phyloP scores from a whole-genome alignment of 2,888 invertebrate species.

The Eretmocerus hayati region DNA sequence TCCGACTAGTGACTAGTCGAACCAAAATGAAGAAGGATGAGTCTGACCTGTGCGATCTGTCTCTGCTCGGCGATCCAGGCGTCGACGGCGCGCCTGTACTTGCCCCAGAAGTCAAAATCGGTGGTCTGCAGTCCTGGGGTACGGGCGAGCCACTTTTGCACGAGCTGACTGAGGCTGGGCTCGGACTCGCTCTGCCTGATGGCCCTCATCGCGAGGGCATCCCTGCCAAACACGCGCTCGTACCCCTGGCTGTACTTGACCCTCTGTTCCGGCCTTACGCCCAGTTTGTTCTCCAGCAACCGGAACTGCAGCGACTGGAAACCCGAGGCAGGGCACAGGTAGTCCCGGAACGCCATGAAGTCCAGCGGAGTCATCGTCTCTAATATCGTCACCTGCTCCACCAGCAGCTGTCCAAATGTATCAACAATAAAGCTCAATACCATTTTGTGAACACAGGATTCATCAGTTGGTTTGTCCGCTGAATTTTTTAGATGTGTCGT shows the following conservation, averaged over 20 bases:
- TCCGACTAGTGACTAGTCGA: too few relatives aligned
- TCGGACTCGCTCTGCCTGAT: conserved; percentile 68
- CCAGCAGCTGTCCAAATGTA: conserved; percentile 89
- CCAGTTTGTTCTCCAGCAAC: conserved; percentile 88
- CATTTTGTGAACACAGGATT: neutral
- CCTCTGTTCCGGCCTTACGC: conserved; percentile 73
- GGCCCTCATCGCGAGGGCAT: conserved; percentile 56
- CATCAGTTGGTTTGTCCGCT: neutral
- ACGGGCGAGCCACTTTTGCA: conserved; percentile 89
- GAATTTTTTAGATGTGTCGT: too few relatives aligned
- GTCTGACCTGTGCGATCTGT: conserved; percentile 53
- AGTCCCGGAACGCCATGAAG: conserved; percentile 95
- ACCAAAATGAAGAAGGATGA: neutral
- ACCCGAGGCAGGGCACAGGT: conserved; percentile 91
- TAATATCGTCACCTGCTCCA: conserved; percentile 93
- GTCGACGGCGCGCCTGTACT: conserved; percentile 71
- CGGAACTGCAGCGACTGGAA: conserved; percentile 97
- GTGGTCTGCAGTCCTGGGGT: conserved; percentile 83
- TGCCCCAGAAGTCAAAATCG: conserved; percentile 87
- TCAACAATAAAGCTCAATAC: too few relatives aligned
- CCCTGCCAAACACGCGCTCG: conserved; percentile 74
- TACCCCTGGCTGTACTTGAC: conserved; percentile 93
- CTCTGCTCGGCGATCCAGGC: conserved; percentile 65
- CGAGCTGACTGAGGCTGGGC: conserved; percentile 76
- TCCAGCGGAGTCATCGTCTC: conserved; percentile 99